Evolutionary conservation across 2,113 vertebrate genomes (phyloP), one percentile per base, ranked within the genome.

Genomic region (Microcebus lehilahytsara): DNA sequence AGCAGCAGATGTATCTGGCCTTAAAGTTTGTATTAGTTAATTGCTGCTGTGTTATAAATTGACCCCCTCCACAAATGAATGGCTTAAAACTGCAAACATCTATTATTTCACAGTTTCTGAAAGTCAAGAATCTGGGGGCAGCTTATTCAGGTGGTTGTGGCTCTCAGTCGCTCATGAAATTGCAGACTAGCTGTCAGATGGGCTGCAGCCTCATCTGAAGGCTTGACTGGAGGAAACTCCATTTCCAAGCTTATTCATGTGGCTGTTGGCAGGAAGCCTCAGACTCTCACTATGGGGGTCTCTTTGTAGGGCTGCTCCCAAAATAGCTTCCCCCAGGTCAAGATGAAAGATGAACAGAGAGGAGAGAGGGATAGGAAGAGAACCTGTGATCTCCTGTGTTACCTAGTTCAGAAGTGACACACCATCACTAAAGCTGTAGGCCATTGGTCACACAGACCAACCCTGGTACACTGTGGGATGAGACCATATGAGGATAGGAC

Each of bases 401-500:
- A 75, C 17, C 42, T 74, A 19, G 40, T 37, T 86, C 53, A 2
- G 74, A 67, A 78, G 22, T 27, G 11, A 56, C 2, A 32, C 8
- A 7, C 6, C 9, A 0, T n/a, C 9, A 9, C 27, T 37, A 72
- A 58, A n/a, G 27, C 19, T 6, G 3, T 53, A 9, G 22, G 12
- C 30, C n/a, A 14, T 8, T 87, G 37, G 7, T 25, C 66, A 42
- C 51, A 62, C 9, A 75, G 37, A 34, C 7, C 27, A 17, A 27
- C 1, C 34, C 40, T 22, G 22, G 11, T 69, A 12, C 9, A 32
- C 1, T 0, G 25, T 11, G 16, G 64, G 62, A 27, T 3, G 19
- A 30, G 23, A 27, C 56, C 13, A 1, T 0, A 6, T 2, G 9
- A 46, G 6, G 25, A 5, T 6, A n/a, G n/a, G 51, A 37, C 20